A percentile compares a stretch with the other conserved stretches of the same genome.
Evolutionary conservation across 2,113 vertebrate genomes (phyloP).

Genomic region (Chloroceryle aenea): DNA sequence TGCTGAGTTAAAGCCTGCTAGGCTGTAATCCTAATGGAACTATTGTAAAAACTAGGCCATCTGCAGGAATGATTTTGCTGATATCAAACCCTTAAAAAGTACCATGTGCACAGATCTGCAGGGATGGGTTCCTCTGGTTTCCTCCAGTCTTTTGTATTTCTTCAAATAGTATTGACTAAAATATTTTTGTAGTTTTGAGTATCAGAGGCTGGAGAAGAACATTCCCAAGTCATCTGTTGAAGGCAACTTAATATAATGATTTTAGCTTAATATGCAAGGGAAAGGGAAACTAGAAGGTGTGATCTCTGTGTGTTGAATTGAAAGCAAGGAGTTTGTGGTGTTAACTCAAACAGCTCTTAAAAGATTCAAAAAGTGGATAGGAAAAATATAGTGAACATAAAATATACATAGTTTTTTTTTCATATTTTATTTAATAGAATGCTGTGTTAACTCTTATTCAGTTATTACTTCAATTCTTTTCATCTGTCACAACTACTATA

Average conservation of each 20-base stretch:
- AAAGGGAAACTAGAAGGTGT: background rate
- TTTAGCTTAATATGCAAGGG: background rate
- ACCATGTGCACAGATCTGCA: background rate
- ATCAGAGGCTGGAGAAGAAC: background rate
- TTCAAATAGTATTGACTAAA: background rate
- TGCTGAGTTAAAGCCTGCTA: background rate
- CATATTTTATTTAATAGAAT: background rate
- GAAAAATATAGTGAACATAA: background rate
- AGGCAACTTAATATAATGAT: background rate
- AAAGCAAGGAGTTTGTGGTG: background rate
- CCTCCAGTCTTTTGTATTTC: background rate
- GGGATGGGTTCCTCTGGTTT: background rate
- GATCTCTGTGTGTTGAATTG: background rate
- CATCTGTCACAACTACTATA: background rate
- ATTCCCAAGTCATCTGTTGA: background rate
- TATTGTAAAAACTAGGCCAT: background rate
- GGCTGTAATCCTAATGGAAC: background rate
- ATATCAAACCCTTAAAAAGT: background rate
- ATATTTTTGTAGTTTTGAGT: background rate
- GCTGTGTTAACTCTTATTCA: background rate
- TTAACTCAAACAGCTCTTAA: background rate
- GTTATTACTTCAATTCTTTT: background rate
- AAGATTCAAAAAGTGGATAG: background rate
- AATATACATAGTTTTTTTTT: background rate
- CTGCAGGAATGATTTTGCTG: background rate